Base-by-base conservation (phyloP, 1,140 invertebrate species). In the Drosophila repletoides region DNA sequence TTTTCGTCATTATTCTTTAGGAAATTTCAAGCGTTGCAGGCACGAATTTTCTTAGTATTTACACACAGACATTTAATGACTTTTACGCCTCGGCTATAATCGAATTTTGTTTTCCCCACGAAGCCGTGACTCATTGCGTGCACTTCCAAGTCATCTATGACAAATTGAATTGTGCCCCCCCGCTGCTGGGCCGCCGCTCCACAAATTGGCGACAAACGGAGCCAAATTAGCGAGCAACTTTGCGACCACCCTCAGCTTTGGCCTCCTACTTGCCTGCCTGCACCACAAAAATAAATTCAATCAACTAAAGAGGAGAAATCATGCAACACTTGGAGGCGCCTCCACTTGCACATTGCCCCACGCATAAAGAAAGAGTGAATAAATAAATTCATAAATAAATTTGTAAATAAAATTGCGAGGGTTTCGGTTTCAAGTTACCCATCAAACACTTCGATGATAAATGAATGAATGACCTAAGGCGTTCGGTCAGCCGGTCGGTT, bases 261-360 rank as follows among this genome's bases (percentile, higher is more conserved):
- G 63, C 79, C 79, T 83, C 79, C 79, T 67, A 69, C 79, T 77
- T 53, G 53, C 41, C 48, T 34, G 46, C 19, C 29, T 71, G 69
- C 51, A 55, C 34, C 69, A 64, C 59, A 73, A 48, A 81, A 76
- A 81, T 80, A 81, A 69, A 66, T 83, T 83, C 68, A 80, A 83
- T 61, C 72, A 72, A 74, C 36, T 36, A 33, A 19, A 36, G 21
- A 41, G 7, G 34, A 34, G 12, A 22, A 48, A n/a, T n/a, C n/a
- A n/a, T n/a, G n/a, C n/a, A n/a, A n/a, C n/a, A n/a, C n/a, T n/a
- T n/a, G n/a, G n/a, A n/a, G n/a, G n/a, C n/a, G n/a, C n/a, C n/a
- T n/a, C n/a, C n/a, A n/a, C n/a, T n/a, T n/a, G n/a, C n/a, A n/a
- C n/a, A n/a, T n/a, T n/a, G n/a, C n/a, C n/a, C n/a, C n/a, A n/a